phyloP scores from a whole-genome alignment of 2,797 vertebrate species.

The Coilia nasus region DNA sequence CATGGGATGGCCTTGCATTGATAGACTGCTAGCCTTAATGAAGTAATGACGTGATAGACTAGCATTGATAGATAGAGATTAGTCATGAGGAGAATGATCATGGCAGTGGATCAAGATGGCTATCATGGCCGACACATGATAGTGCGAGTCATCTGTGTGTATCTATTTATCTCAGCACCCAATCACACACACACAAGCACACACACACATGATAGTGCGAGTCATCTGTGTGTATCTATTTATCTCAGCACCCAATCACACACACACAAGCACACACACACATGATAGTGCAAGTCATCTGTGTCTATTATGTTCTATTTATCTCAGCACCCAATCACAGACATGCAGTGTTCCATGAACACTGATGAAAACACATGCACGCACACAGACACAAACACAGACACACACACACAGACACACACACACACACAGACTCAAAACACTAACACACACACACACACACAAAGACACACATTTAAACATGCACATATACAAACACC shows the following conservation, averaged over 20 bases:
- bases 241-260: background rate
- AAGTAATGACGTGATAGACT: background rate
- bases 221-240: background rate
- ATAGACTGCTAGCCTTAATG: background rate
- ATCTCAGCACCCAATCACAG: background rate
- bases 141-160: background rate
- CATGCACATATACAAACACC: background rate
- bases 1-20: no score
- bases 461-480: background rate
- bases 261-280: background rate
- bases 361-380: no score
- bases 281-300: background rate
- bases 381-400: no score
- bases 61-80: background rate
- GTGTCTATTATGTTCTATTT: background rate
- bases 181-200: background rate
- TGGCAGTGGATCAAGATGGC: background rate
- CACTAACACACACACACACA: no score
- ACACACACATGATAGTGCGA: background rate
- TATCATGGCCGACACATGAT: background rate
- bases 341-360: background rate
- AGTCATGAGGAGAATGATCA: background rate
- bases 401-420: no score
- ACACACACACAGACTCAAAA: no score
- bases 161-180: background rate